Conservation (phyloP, 1,140 invertebrate genomes). For the Temnothorax longispinosus region DNA sequence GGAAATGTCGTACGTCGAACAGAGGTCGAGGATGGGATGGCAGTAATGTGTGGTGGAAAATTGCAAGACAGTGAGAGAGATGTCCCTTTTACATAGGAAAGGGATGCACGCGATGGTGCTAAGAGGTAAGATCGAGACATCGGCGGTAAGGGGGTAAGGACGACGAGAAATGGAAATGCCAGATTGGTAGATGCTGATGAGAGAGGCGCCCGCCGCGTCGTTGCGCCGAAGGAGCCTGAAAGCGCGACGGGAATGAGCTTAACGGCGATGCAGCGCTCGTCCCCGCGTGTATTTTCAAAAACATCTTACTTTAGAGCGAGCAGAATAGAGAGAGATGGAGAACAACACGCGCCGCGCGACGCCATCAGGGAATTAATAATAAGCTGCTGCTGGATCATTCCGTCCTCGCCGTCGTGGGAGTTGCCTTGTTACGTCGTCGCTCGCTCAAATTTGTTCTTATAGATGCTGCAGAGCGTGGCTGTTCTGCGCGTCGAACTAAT, state of each 20-base stretch:
- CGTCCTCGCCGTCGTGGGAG: slow-evolving; percentile 19
- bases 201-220: not conserved
- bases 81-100: slow-evolving; percentile 30
- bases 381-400: slow-evolving; percentile 59
- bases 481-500: slow-evolving; percentile 46
- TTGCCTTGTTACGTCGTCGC: slow-evolving; percentile 5
- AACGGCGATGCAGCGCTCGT: slow-evolving; percentile 34
- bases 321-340: not conserved
- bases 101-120: not conserved
- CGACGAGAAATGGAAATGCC: slow-evolving; percentile 68
- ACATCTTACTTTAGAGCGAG: slow-evolving; percentile 45
- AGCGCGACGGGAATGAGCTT: slow-evolving; percentile 60
- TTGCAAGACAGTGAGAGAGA: slow-evolving; percentile 47
- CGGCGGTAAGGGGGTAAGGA: slow-evolving; percentile 43
- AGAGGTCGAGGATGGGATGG: not conserved
- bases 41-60: slow-evolving; percentile 12
- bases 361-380: slow-evolving; percentile 63
- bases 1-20: not conserved
- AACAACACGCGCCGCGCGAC: slow-evolving; percentile 4
- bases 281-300: slow-evolving; percentile 63
- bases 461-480: slow-evolving; percentile 23
- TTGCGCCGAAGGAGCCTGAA: slow-evolving; percentile 5
- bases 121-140: slow-evolving; percentile 46
- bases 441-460: slow-evolving; percentile 52
- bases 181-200: slow-evolving; percentile 67